Conservation (phyloP, 2,888 invertebrate species). For the Mellilla xanthometata region DNA sequence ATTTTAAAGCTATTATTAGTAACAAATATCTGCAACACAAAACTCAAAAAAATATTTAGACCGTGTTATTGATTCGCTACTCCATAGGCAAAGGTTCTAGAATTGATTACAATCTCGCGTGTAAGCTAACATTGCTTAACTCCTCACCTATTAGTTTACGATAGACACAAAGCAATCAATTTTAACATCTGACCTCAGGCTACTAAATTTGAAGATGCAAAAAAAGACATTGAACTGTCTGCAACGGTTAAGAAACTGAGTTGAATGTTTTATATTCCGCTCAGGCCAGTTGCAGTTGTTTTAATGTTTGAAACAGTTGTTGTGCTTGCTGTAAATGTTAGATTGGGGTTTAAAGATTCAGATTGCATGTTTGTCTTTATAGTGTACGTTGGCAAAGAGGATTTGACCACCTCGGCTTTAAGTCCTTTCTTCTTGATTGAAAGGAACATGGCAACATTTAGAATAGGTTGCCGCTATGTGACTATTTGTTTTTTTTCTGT, state of each 20-base stretch:
- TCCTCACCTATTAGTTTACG: constrained; percentile 1
- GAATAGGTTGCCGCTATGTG: too few relatives aligned
- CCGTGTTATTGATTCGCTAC: too few relatives aligned
- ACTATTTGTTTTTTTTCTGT: too few relatives aligned
- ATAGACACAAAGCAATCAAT: constrained; percentile 11
- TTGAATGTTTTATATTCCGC: constrained; percentile 22
- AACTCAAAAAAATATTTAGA: too few relatives aligned
- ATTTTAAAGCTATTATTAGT: too few relatives aligned
- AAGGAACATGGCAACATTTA: too few relatives aligned
- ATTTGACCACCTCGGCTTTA: too few relatives aligned
- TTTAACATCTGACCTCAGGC: constrained; percentile 17
- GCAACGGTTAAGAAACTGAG: constrained; percentile 19
- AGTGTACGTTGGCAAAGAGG: not conserved
- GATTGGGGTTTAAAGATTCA: constrained; percentile 6
- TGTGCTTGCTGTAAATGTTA: constrained; percentile 9
- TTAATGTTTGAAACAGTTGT: constrained; percentile 14
- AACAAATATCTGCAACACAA: too few relatives aligned
- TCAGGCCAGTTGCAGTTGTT: constrained; percentile 1
- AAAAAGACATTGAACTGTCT: constrained; percentile 20
- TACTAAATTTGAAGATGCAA: constrained; percentile 18
- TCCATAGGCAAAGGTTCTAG: not conserved
- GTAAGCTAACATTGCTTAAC: constrained; percentile 1
- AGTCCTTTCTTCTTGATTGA: not conserved
- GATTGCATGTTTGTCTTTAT: constrained; percentile 1
- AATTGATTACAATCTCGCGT: constrained; percentile 1